A percentile compares a stretch with the other conserved stretches of the same genome.
These are phyloP conservation scores for Taxidea taxus DNA, from an alignment of 2,113 vertebrate species.

Conservation along the genomic window DNA sequence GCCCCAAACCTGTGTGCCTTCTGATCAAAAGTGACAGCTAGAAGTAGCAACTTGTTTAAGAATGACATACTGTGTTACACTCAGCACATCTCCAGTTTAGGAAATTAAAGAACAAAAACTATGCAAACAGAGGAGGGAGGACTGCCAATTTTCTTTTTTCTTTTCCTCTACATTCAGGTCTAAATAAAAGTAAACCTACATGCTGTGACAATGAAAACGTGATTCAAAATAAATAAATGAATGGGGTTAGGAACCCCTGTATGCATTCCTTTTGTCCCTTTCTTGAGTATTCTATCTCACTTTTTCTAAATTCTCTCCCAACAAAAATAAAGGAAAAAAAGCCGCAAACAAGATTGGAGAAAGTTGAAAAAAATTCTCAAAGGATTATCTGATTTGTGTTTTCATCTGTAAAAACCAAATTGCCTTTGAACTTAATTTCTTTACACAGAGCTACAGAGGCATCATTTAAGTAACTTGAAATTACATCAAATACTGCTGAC, in stretches of 20 bases:
- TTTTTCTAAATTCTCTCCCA: neutral
- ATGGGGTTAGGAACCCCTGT: neutral
- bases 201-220: neutral
- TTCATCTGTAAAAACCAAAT: conserved; percentile 56
- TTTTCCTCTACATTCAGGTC: neutral
- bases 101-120: conserved; percentile 45
- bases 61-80: conserved; percentile 47
- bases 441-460: neutral
- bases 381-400: conserved; percentile 52
- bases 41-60: conserved; percentile 55
- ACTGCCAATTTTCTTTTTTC: neutral
- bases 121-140: conserved; percentile 15
- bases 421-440: conserved; percentile 67
- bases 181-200: conserved; percentile 53
- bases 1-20: conserved; percentile 46
- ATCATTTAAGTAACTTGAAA: conserved; percentile 38
- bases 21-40: conserved; percentile 72
- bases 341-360: neutral
- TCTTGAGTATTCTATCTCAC: neutral
- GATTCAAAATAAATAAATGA: neutral
- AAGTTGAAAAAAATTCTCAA: conserved; percentile 39
- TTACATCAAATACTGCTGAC: conserved; percentile 53
- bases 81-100: conserved; percentile 45
- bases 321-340: neutral
- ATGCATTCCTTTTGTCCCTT: neutral